These are phyloP conservation scores for Halyomorpha halys DNA, from an alignment of 1,140 invertebrate species.

Conservation along the genomic window DNA sequence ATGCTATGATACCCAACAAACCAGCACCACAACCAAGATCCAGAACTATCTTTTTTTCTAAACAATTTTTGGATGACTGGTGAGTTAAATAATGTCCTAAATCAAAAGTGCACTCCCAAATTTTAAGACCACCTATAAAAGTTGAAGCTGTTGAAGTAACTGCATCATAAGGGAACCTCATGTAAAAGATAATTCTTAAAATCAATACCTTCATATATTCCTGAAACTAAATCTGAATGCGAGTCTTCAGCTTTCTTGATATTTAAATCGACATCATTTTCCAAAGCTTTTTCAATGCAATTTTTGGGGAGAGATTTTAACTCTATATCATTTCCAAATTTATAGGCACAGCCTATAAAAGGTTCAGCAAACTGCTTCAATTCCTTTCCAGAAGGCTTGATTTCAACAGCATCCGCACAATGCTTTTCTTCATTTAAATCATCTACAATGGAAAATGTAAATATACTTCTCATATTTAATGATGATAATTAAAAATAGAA, in stretches of 20 bases:
- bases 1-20: constrained; percentile 61
- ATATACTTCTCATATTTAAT: too few species aligned
- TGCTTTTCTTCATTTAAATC: too few species aligned
- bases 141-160: constrained; percentile 24
- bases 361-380: too few species aligned
- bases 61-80: constrained; percentile 35
- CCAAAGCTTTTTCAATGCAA: background rate
- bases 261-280: background rate
- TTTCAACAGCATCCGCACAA: too few species aligned
- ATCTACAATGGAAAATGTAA: too few species aligned
- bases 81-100: constrained; percentile 50
- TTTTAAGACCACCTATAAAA: constrained; percentile 65
- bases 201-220: constrained; percentile 12
- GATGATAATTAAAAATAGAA: too few species aligned
- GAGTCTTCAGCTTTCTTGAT: constrained; percentile 13
- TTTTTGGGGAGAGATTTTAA: background rate
- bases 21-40: constrained; percentile 83
- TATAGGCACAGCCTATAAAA: too few species aligned
- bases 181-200: background rate
- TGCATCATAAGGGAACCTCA: background rate
- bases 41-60: constrained; percentile 48
- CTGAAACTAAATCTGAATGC: constrained; percentile 14
- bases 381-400: too few species aligned
- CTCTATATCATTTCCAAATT: background rate
- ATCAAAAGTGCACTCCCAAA: constrained; percentile 81